phyloP scores from a whole-genome alignment of 2,113 vertebrate species.

The Rhinoderma darwinii region DNA sequence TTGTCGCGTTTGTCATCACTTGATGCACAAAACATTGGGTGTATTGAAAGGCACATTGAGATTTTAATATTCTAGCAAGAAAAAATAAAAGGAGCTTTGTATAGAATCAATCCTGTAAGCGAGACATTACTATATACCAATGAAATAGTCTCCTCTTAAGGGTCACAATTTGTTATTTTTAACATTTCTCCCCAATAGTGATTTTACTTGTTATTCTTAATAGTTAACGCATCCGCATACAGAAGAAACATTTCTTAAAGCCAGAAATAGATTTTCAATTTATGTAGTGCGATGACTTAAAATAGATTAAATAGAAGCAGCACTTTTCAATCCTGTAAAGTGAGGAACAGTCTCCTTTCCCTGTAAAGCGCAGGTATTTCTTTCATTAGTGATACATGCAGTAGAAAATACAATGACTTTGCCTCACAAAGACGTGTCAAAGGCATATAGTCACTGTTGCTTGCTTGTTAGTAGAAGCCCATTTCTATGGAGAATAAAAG shows the following conservation, averaged over 20 bases:
- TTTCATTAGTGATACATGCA: constrained; percentile 54
- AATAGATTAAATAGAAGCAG: constrained; percentile 50
- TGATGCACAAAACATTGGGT: not conserved
- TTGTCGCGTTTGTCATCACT: not conserved
- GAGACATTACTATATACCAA: not conserved
- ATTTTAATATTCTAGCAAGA: not conserved
- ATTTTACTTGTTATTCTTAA: not conserved
- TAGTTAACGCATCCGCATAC: not conserved
- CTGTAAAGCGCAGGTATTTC: constrained; percentile 43
- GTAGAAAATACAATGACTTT: constrained; percentile 56
- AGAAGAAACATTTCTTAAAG: not conserved
- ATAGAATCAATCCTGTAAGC: not conserved
- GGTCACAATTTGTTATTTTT: not conserved
- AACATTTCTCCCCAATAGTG: not conserved
- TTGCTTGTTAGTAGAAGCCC: constrained; percentile 49
- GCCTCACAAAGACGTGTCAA: constrained; percentile 55
- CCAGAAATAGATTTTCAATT: constrained; percentile 35
- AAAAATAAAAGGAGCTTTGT: not conserved
- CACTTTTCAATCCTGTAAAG: constrained; percentile 36
- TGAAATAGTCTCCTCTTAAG: not conserved
- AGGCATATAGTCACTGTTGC: constrained; percentile 48
- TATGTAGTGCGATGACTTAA: constrained; percentile 17
- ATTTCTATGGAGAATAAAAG: constrained; percentile 41
- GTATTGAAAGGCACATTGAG: not conserved
- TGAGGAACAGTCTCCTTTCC: constrained; percentile 22